These are phyloP conservation scores for Drosophila subobscura DNA, from an alignment of 1,140 invertebrate species.

Conservation along the genomic window DNA sequence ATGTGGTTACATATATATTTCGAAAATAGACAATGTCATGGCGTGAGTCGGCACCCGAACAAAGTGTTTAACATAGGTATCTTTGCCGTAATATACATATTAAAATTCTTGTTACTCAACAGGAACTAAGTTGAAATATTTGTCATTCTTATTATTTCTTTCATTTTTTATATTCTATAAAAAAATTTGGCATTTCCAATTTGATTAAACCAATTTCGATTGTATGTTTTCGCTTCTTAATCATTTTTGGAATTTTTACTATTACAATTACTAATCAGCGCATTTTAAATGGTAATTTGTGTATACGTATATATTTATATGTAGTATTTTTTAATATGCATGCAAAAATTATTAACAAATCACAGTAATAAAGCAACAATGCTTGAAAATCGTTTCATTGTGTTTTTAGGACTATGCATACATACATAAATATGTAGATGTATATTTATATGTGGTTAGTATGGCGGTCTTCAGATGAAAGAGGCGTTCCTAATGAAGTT, in stretches of 20 bases:
- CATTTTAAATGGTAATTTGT: slow-evolving; percentile 25
- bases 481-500: slow-evolving; percentile 7
- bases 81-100: slow-evolving; percentile 31
- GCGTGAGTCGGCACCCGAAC: neutral
- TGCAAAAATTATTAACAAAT: slow-evolving; percentile 76
- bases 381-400: slow-evolving; percentile 57
- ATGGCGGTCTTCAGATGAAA: slow-evolving; percentile 17
- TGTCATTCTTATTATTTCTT: slow-evolving; percentile 16
- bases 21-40: too few species aligned
- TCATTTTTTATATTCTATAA: slow-evolving; percentile 46
- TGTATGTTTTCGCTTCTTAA: slow-evolving; percentile 26
- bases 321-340: slow-evolving; percentile 53
- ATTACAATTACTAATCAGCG: slow-evolving; percentile 55
- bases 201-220: slow-evolving; percentile 39
- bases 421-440: slow-evolving; percentile 19
- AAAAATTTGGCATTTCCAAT: slow-evolving; percentile 74
- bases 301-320: slow-evolving; percentile 11
- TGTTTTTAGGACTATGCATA: slow-evolving; percentile 27
- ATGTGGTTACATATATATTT: neutral
- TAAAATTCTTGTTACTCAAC: slow-evolving; percentile 61
- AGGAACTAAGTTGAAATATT: slow-evolving; percentile 70
- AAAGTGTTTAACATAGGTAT: neutral
- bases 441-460: slow-evolving; percentile 29
- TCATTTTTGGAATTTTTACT: slow-evolving; percentile 31
- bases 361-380: slow-evolving; percentile 79